Conservation (phyloP, 2,113 vertebrate genomes). For the Salvelinus alpinus region DNA sequence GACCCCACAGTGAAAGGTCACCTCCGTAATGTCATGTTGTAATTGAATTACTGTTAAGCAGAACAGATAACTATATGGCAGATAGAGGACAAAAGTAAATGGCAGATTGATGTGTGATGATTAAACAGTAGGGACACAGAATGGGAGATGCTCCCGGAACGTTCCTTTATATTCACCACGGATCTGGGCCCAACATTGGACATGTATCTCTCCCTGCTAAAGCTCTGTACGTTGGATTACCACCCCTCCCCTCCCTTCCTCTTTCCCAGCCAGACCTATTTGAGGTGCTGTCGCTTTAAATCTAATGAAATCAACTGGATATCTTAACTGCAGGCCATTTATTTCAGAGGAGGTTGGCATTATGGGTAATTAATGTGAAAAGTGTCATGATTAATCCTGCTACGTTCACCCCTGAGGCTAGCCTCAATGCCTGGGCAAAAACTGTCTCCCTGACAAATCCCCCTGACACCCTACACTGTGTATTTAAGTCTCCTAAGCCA, state of each 20-base stretch:
- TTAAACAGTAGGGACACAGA: background rate
- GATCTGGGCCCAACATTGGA: slow-evolving; percentile 2
- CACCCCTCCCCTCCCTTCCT: slow-evolving; percentile 14
- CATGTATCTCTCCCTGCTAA: slow-evolving; percentile 32
- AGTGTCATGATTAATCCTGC: slow-evolving; percentile 80
- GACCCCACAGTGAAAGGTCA: background rate
- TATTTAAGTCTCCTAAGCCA: slow-evolving; percentile 55
- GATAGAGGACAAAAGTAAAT: background rate
- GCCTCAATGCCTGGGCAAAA: slow-evolving; percentile 68
- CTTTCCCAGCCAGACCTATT: slow-evolving; percentile 52
- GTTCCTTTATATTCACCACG: slow-evolving; percentile 11
- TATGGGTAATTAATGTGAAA: slow-evolving; percentile 82
- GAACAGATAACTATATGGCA: background rate
- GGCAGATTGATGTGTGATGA: background rate
- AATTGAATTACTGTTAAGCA: slow-evolving; percentile 2
- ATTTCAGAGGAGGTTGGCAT: slow-evolving; percentile 73
- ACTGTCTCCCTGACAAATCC: slow-evolving; percentile 51
- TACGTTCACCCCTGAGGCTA: slow-evolving; percentile 68
- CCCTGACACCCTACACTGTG: slow-evolving; percentile 59
- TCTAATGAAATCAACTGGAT: slow-evolving; percentile 80
- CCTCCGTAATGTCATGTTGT: background rate
- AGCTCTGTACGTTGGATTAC: background rate
- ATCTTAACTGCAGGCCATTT: slow-evolving; percentile 77
- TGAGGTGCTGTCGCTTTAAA: slow-evolving; percentile 75
- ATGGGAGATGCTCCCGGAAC: slow-evolving; percentile 25